phyloP scores from a whole-genome alignment of 2,113 vertebrate species.

The Saguinus midas region DNA sequence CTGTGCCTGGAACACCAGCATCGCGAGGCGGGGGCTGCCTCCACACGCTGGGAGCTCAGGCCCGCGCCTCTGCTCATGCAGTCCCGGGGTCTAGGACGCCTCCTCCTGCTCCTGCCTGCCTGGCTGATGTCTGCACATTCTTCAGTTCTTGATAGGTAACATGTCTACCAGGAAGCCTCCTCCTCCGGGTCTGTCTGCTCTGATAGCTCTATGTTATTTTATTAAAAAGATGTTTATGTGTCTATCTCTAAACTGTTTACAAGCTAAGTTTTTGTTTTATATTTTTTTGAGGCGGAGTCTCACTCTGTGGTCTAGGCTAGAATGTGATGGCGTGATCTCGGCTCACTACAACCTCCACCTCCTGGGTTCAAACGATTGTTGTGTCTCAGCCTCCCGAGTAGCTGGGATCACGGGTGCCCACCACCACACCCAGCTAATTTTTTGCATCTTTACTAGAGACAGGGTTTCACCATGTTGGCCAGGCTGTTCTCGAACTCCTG shows the following conservation, averaged over 20 bases:
- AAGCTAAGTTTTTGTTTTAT: not conserved
- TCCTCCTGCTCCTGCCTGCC: not conserved
- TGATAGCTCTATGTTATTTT: not conserved
- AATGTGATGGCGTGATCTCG: too few relatives aligned
- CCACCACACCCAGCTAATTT: too few relatives aligned
- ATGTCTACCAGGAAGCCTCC: not conserved
- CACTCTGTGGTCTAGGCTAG: too few relatives aligned
- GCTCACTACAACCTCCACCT: too few relatives aligned
- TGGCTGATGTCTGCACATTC: fast-evolving
- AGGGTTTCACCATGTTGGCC: too few relatives aligned
- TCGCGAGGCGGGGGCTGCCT: not conserved
- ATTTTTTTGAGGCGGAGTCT: too few relatives aligned
- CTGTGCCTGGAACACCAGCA: too few relatives aligned
- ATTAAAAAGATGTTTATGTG: not conserved
- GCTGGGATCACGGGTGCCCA: too few relatives aligned
- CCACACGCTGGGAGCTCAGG: fast-evolving
- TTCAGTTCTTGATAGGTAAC: not conserved
- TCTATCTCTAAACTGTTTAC: not conserved
- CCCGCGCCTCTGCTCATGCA: fast-evolving
- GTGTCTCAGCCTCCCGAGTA: too few relatives aligned
- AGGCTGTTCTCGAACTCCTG: too few relatives aligned
- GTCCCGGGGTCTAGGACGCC: not conserved
- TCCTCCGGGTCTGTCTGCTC: not conserved
- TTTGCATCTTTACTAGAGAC: too few relatives aligned
- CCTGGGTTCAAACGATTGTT: too few relatives aligned